Evolutionary conservation across 2,888 invertebrate species (phyloP).

Genomic region (Heteromyza rotundicornis): DNA sequence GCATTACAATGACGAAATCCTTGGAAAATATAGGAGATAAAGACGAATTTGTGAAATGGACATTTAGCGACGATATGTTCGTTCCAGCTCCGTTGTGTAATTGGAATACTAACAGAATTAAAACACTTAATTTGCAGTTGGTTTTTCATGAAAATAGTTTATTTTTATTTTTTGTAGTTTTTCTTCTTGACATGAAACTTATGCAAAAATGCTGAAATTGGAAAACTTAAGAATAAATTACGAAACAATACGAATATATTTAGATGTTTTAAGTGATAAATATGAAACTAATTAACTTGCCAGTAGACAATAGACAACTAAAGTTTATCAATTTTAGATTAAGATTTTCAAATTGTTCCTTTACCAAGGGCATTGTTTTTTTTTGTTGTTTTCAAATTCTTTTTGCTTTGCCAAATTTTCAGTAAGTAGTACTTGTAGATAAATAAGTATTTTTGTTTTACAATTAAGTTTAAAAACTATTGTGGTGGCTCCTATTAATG

Average conservation of each 20-base stretch:
- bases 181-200: slow-evolving; percentile 6
- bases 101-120: not conserved
- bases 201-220: slow-evolving; percentile 12
- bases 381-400: not conserved
- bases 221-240: slow-evolving; percentile 12
- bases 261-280: not conserved
- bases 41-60: too few species aligned
- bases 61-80: too few species aligned
- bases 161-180: not conserved
- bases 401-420: not conserved
- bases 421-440: too few species aligned
- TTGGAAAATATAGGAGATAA: too few species aligned
- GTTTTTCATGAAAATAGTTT: slow-evolving; percentile 1
- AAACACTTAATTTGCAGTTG: not conserved
- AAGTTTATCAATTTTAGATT: not conserved
- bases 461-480: slow-evolving; percentile 13
- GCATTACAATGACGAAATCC: too few species aligned
- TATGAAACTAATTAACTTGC: not conserved
- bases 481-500: slow-evolving; percentile 32
- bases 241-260: not conserved
- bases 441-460: slow-evolving; percentile 18
- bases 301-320: too few species aligned
- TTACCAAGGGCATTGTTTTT: not conserved
- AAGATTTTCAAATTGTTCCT: too few species aligned
- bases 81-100: not conserved